These are phyloP conservation scores for Toxotes chatareus DNA, from an alignment of 2,113 vertebrate species.

Conservation along the genomic window DNA sequence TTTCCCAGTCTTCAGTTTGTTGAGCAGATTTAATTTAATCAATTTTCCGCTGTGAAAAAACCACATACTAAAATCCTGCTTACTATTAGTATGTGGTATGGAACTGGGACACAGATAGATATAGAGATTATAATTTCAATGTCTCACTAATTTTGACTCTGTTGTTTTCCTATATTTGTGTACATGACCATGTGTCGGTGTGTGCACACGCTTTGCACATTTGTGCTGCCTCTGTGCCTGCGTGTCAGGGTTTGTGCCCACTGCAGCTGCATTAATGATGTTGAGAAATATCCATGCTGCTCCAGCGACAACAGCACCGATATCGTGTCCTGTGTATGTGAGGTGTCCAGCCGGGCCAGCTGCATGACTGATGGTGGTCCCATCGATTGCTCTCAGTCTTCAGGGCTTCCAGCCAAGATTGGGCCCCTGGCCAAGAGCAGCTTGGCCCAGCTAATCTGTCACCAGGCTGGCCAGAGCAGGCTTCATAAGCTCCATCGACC, in stretches of 20 bases:
- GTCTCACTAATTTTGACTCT: neutral
- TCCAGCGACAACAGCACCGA: conserved; percentile 61
- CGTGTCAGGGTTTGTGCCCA: conserved; percentile 37
- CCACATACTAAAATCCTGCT: neutral
- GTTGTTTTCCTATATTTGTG: conserved; percentile 6
- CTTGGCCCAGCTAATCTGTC: conserved; percentile 80
- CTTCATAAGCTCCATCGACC: conserved; percentile 81
- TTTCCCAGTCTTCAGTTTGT: neutral
- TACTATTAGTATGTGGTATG: neutral
- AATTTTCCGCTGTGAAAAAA: neutral
- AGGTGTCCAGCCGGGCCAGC: conserved; percentile 72
- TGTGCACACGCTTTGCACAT: neutral
- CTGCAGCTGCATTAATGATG: conserved; percentile 62
- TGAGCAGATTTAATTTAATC: neutral
- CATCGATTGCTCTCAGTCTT: conserved; percentile 79
- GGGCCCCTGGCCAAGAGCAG: conserved; percentile 78
- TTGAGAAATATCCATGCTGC: conserved; percentile 59
- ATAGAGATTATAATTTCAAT: neutral
- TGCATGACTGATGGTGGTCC: conserved; percentile 81
- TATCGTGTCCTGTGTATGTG: conserved; percentile 56
- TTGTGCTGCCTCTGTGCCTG: conserved; percentile 27
- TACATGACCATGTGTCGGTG: neutral
- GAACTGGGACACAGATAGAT: neutral
- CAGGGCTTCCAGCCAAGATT: conserved; percentile 76
- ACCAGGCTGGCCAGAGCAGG: conserved; percentile 73